phyloP scores from a whole-genome alignment of 2,113 vertebrate species.

The Thermophis baileyi region DNA sequence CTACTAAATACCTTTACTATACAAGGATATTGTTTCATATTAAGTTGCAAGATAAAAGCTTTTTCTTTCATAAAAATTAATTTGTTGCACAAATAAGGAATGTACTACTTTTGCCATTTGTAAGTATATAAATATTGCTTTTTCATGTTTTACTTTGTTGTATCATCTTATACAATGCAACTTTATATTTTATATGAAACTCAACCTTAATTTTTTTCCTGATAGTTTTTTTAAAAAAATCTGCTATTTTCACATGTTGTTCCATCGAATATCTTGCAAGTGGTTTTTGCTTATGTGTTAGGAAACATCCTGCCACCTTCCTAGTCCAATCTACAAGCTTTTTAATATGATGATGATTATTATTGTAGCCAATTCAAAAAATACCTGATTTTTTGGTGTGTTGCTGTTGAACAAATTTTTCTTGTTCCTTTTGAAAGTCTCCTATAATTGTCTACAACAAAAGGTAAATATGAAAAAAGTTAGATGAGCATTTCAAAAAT shows the following conservation, averaged over 20 bases:
- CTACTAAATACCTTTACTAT: background rate
- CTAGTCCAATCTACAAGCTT: background rate
- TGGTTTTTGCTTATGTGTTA: slow-evolving; percentile 12
- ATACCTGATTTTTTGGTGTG: slow-evolving; percentile 89
- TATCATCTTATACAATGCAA: background rate
- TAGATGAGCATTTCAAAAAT: background rate
- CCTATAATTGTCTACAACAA: slow-evolving; percentile 88
- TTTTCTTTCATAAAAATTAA: background rate
- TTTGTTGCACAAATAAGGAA: background rate
- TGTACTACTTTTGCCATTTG: background rate
- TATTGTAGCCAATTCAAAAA: background rate
- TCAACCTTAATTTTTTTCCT: background rate
- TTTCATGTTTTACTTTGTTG: background rate
- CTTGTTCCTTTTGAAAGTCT: slow-evolving; percentile 97
- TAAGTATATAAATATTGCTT: background rate
- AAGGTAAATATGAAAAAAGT: background rate
- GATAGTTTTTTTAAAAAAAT: background rate
- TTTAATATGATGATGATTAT: background rate
- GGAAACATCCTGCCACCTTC: background rate
- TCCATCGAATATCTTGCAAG: background rate
- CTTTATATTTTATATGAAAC: background rate
- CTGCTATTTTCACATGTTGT: background rate
- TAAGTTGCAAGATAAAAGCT: background rate
- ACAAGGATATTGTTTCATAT: background rate
- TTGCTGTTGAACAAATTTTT: slow-evolving; percentile 97